phyloP scores from a whole-genome alignment of 2,797 vertebrate species.

The Ibycter americanus region DNA sequence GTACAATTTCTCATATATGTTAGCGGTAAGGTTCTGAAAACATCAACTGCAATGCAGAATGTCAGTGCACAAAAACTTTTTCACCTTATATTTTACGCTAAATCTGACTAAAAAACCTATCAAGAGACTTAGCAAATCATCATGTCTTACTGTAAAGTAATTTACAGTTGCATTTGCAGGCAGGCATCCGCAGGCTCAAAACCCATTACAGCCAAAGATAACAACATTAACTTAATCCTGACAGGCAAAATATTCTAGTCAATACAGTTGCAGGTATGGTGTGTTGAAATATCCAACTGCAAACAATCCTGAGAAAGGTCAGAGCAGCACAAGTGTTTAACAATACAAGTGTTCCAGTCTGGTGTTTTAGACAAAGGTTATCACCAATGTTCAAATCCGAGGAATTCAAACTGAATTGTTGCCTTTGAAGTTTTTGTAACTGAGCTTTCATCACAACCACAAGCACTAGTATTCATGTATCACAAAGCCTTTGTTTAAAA shows the following conservation, averaged over 20 bases:
- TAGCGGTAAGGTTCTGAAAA: constrained; percentile 3
- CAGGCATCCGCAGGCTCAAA: constrained; percentile 74
- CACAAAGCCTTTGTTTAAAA: constrained; percentile 40
- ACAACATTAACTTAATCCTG: constrained; percentile 81
- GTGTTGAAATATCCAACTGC: constrained; percentile 64
- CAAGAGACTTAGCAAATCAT: constrained; percentile 80
- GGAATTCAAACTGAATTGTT: constrained; percentile 9
- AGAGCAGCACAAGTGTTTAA: constrained; percentile 35
- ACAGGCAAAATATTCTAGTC: constrained; percentile 73
- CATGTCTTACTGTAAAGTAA: constrained; percentile 81
- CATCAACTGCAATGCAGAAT: background rate
- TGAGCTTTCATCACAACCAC: background rate
- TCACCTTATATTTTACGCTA: constrained; percentile 81
- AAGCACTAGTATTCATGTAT: background rate
- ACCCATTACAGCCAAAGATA: constrained; percentile 80
- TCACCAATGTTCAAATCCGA: constrained; percentile 18
- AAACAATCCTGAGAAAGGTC: constrained; percentile 70
- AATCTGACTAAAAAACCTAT: constrained; percentile 78
- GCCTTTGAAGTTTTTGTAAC: constrained; percentile 30
- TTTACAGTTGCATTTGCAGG: constrained; percentile 78
- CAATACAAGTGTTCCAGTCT: background rate
- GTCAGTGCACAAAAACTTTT: constrained; percentile 31
- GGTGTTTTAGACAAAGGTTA: constrained; percentile 51
- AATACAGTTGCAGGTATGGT: constrained; percentile 69
- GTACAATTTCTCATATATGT: background rate